phyloP scores from a whole-genome alignment of 2,797 vertebrate species.

The Oryzias dopingdopingensis region DNA sequence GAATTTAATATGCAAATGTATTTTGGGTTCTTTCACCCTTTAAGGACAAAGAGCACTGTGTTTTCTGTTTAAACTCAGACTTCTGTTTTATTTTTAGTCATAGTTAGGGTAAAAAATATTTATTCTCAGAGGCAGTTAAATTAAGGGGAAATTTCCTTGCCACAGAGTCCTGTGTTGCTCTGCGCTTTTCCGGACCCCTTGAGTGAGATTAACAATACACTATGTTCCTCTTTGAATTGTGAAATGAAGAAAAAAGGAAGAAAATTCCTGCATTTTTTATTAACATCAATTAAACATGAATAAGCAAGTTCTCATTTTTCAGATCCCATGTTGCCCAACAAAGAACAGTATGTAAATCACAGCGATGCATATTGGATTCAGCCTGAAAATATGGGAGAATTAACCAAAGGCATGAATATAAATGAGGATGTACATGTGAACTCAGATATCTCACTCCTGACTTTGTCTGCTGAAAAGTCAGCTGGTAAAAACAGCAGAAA shows the following conservation, averaged over 20 bases:
- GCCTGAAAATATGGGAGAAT: constrained; percentile 51
- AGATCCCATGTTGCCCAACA: constrained; percentile 61
- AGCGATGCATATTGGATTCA: constrained; percentile 25
- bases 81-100: constrained; percentile 20
- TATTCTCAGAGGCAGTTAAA: constrained; percentile 42
- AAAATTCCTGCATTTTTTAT: constrained; percentile 61
- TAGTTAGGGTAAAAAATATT: constrained; percentile 53
- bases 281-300: constrained; percentile 75
- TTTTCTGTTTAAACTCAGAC: constrained; percentile 6
- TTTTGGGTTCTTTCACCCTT: constrained; percentile 20
- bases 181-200: constrained; percentile 48
- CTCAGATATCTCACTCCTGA: constrained; percentile 41
- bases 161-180: constrained; percentile 35
- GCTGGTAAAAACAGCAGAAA: constrained; percentile 19
- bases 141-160: constrained; percentile 40
- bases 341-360: constrained; percentile 65
- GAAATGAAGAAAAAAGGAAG: constrained; percentile 7
- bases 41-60: constrained; percentile 3
- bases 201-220: constrained; percentile 40
- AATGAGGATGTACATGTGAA: constrained; percentile 44
- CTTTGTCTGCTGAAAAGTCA: constrained; percentile 7
- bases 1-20: constrained; percentile 36
- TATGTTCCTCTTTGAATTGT: constrained; percentile 37
- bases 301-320: constrained; percentile 69
- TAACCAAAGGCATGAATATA: constrained; percentile 56